Base-by-base conservation (phyloP, 1,140 invertebrate species). In the Homarus americanus region DNA sequence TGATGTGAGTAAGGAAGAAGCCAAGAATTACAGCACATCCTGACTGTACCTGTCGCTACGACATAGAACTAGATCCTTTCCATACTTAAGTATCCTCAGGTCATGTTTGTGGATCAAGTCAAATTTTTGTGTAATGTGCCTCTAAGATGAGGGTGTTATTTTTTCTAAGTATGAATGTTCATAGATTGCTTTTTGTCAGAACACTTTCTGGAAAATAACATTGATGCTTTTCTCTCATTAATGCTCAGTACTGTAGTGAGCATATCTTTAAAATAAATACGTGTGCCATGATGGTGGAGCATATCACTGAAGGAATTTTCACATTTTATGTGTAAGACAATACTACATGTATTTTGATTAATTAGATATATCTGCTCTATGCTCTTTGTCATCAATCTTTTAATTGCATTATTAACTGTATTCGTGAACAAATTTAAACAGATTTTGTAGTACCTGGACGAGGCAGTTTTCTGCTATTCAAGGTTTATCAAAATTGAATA, bases 1-100 rank as follows among this genome's bases (percentile, higher is more conserved):
- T 66, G 63, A 87, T 79, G 85, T 34, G 34, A 80, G 66, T 58
- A 20, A 36, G 34, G 36, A 36, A 34, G 58, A 53, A 44, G 15
- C 69, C 41, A 41, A 69, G 75, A 36, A 79, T 78, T 58, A 79
- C 40, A 79, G 40, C 76, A 78, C 40, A 32, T 85, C 58, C 49
- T 85, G 69, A 73, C 49, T 75, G 63, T 72, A 75, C 72, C 63
- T 84, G 66, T 75, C n/a, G 34, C 34, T 49, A 85, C 75, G 40
- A 73, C 41, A 41, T 75, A 40, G 69, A 75, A 40, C 44, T 73
- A 85, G 41, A 49, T 73, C 66, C 72, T 85, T 53, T 49, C 66
- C 72, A 34, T 85, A 82, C 63, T 53, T 85, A 53, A 53, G 66
- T 73, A 73, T 75, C 83, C 83, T 85, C 83, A 85, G 83, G 83